These are phyloP conservation scores for Aleiodes sp. DNA, from an alignment of 1,140 invertebrate species.

Conservation along the genomic window DNA sequence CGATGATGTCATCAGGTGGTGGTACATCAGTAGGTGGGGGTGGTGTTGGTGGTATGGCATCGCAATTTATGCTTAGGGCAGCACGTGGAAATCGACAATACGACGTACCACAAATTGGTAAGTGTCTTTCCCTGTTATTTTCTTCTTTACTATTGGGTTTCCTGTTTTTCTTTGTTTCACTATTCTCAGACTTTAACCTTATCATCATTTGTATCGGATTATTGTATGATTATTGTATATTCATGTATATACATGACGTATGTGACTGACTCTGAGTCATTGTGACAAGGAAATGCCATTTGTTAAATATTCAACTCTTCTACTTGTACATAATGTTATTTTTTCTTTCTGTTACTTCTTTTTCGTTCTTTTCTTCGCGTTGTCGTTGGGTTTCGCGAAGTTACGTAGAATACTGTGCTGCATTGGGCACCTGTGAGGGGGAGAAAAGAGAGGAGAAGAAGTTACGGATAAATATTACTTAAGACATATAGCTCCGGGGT, in stretches of 20 bases:
- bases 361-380: no score
- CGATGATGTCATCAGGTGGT: not conserved
- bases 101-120: slow-evolving; percentile 77
- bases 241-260: not conserved
- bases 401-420: no score
- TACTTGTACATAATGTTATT: not conserved
- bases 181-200: not conserved
- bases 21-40: slow-evolving; percentile 29
- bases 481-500: not conserved
- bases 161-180: not conserved
- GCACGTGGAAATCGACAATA: slow-evolving; percentile 73
- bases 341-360: no score
- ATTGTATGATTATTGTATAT: not conserved
- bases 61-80: slow-evolving; percentile 73
- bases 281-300: not conserved
- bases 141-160: not conserved
- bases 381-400: no score
- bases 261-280: not conserved
- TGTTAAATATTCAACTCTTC: not conserved
- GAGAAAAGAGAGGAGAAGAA: no score
- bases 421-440: no score
- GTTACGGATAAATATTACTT: not conserved
- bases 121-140: slow-evolving; percentile 56
- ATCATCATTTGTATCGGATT: not conserved
- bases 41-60: slow-evolving; percentile 61